These are phyloP conservation scores for Mimas tiliae DNA, from an alignment of 2,888 invertebrate species.

Conservation along the genomic window DNA sequence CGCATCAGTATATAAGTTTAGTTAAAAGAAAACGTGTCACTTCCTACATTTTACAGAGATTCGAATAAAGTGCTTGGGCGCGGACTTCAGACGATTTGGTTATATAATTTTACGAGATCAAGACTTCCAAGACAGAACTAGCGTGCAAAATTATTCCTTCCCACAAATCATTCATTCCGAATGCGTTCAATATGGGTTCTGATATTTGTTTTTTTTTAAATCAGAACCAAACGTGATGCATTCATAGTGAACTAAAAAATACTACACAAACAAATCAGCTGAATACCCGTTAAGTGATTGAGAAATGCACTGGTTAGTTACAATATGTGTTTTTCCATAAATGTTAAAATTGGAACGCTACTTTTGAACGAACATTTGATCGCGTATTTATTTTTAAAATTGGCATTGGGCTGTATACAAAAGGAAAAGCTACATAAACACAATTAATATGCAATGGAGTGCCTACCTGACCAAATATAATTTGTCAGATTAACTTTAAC, in stretches of 20 bases:
- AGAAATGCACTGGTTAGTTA: constrained; percentile 38
- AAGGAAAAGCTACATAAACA: constrained; percentile 11
- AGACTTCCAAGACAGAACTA: neutral
- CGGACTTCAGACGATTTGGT: neutral
- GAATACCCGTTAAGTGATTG: constrained; percentile 36
- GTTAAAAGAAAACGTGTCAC: neutral
- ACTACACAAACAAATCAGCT: constrained; percentile 12
- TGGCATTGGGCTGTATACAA: constrained; percentile 17
- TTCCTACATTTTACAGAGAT: neutral
- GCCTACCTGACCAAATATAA: constrained; percentile 17
- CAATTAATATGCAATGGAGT: constrained; percentile 25
- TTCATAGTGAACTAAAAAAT: constrained; percentile 2
- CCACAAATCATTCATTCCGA: neutral
- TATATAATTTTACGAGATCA: neutral
- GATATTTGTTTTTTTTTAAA: constrained; percentile 5
- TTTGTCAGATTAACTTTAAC: too few relatives aligned
- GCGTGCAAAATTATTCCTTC: neutral
- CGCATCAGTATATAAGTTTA: neutral
- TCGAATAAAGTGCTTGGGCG: neutral
- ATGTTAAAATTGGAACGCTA: constrained; percentile 42
- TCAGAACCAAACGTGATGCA: neutral
- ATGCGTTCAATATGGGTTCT: neutral
- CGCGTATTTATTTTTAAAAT: constrained; percentile 37
- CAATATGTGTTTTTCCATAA: constrained; percentile 38
- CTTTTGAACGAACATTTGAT: constrained; percentile 32